Base-by-base conservation (phyloP, 2,888 invertebrate species). In the Nipponacmea schrenckii region DNA sequence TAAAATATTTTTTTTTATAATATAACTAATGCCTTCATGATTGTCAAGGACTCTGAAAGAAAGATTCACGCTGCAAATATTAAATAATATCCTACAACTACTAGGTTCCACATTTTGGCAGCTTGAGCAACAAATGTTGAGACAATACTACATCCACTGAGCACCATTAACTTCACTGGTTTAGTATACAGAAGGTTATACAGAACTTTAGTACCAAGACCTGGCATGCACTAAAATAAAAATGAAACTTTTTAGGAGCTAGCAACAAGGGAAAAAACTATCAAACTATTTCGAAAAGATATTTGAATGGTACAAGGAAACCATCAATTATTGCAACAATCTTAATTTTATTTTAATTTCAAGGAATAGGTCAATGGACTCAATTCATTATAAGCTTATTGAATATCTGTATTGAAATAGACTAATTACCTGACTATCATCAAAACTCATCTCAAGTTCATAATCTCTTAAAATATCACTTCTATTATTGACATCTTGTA, bases 71-170 rank as follows among this genome's bases (percentile, higher is more conserved):
- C 5, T 31, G 2, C 31, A 31, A 31, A 31, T 31, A 3, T 5
- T 3, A 62, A 20, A 56, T 63, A n/a, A 67, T 10, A 39, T 93
- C 95, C 93, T 90, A 98, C 98, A 91, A 99, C 98, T 89, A 99
- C 95, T 77, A 99, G 92, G 91, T 99, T 98, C 98, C 98, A 99
- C 96, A 98, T 98, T 91, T 97, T 97, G 71, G 98, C 98, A 62
- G 98, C 97, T 91, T 99, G 98, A 2, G 98, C 98, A 17, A 99
- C 97, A 64, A 98, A 97, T 27, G 99, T 99, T 86, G 98, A 98
- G 39, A 99, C 98, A 12, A 97, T 97, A 83, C 97, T 97, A 90
- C 99, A 99, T 69, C 99, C 99, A 0, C 90, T 85, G 68, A 99
- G 80, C 24, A 89, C 84, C 80, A 88, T 87, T 63, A 89, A 82